Evolutionary conservation across 2,113 vertebrate species (phyloP), one percentile per base, ranked within the genome.

Genomic region (Erythrocercus mccallii): DNA sequence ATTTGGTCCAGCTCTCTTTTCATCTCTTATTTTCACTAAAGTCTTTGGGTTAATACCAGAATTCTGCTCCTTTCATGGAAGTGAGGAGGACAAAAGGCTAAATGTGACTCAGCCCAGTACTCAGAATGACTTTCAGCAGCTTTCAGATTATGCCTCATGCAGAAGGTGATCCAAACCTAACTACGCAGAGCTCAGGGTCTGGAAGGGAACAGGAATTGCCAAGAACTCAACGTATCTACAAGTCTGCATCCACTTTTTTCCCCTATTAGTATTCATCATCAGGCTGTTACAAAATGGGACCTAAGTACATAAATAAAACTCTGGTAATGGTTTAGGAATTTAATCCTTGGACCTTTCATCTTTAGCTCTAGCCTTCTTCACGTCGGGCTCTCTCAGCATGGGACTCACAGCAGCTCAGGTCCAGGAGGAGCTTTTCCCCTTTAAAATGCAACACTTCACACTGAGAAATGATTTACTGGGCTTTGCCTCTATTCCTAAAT

Each of bases 271-370:
- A 89, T 78, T 72, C 89, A 68, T 58, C 54, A 68, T 60, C 35
- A 84, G 70, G 65, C 47, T 62, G 21, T 35, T 72, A 86, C 8
- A 12, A 88, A 80, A 81, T 33, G 8, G 44, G n/a, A 31, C 21
- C 6, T 48, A 81, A 57, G 31, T 27, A 57, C 17, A 87, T 58
- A 92, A 89, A 81, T 82, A 90, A 89, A 91, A 78, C 31, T n/a
- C 64, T 80, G 42, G 37, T 80, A 81, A 89, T 23, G 45, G 40
- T 73, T 90, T 77, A 88, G 71, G 70, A 85, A 80, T 83, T 73
- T 70, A 86, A 86, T 94, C 54, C 62, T 87, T 58, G 70, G 72
- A 65, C 35, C 50, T 95, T 92, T 97, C 89, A 89, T 92, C 70
- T 82, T 91, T 6, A 80, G 58, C 77, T 53, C 40, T 65, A 27